Evolutionary conservation across 2,113 vertebrate species (phyloP).

Genomic region (Falco punctatus): DNA sequence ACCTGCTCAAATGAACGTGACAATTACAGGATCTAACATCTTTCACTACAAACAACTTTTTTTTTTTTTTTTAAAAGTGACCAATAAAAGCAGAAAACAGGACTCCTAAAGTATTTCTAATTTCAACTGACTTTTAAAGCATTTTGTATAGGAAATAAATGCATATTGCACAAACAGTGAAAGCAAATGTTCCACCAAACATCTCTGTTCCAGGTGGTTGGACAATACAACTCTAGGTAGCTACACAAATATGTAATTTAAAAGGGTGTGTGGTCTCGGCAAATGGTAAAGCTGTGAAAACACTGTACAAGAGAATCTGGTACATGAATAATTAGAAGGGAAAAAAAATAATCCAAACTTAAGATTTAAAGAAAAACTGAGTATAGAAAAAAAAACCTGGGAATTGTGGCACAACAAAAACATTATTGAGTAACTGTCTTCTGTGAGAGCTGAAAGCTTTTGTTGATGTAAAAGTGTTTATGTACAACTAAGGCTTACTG

Average conservation of each 20-base stretch:
- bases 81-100: slow-evolving; percentile 81
- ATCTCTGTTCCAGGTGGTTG: slow-evolving; percentile 82
- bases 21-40: slow-evolving; percentile 84
- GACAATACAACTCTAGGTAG: slow-evolving; percentile 73
- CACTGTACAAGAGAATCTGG: slow-evolving; percentile 75
- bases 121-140: slow-evolving; percentile 90
- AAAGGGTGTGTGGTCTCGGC: slow-evolving; percentile 70
- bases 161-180: slow-evolving; percentile 98
- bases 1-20: slow-evolving; percentile 99
- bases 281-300: slow-evolving; percentile 78
- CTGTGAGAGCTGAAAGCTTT: slow-evolving; percentile 87
- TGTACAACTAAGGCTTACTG: slow-evolving; percentile 99
- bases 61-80: slow-evolving; percentile 77
- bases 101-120: slow-evolving; percentile 81
- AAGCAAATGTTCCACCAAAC: slow-evolving; percentile 90
- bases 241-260: slow-evolving; percentile 67
- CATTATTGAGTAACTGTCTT: slow-evolving; percentile 87
- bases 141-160: slow-evolving; percentile 86
- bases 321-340: slow-evolving; percentile 79
- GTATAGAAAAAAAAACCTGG: slow-evolving; percentile 73
- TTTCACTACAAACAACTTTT: slow-evolving; percentile 84
- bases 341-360: slow-evolving; percentile 80
- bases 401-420: slow-evolving; percentile 92
- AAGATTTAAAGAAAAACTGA: slow-evolving; percentile 75
- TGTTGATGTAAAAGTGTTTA: slow-evolving; percentile 88